Percentiles rank a stretch among this genome's conserved stretches.
These are phyloP conservation scores for Craseonycteris thonglongyai DNA, from an alignment of 2,113 vertebrate genomes.

Conservation along the genomic window DNA sequence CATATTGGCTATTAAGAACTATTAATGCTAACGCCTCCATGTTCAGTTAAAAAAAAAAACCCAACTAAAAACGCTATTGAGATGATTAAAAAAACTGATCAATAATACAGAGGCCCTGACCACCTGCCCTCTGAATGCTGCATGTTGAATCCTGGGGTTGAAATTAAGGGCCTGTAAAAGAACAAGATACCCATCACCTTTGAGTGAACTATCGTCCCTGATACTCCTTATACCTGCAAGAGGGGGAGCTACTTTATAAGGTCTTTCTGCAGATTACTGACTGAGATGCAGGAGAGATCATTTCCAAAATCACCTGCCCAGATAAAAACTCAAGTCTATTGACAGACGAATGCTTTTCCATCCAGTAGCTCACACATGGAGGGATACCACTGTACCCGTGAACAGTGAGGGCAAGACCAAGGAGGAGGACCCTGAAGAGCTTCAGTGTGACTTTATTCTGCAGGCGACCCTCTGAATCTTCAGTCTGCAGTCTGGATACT, in stretches of 20 bases:
- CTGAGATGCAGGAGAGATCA: neutral
- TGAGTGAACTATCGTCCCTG: neutral
- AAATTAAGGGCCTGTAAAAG: neutral
- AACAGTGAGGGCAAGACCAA: accelerated
- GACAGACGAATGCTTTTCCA: neutral
- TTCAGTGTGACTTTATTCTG: neutral
- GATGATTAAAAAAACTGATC: neutral
- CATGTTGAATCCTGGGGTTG: neutral
- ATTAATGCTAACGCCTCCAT: neutral
- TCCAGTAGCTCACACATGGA: neutral
- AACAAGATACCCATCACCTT: neutral
- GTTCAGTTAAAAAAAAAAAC: neutral
- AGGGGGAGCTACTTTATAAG: no score
- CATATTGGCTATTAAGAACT: neutral
- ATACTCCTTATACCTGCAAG: neutral
- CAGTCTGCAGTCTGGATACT: neutral
- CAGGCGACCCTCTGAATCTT: neutral
- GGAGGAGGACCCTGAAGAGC: neutral
- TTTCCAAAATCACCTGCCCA: neutral
- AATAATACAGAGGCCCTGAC: neutral
- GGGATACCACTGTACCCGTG: accelerated
- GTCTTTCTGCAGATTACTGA: neutral
- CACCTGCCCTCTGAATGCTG: neutral
- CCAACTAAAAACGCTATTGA: no score
- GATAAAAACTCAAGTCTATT: neutral